A percentile compares a stretch with the other conserved stretches of the same genome.
Evolutionary conservation across 2,113 vertebrate genomes (phyloP).

Genomic region (Polyodon spathula): DNA sequence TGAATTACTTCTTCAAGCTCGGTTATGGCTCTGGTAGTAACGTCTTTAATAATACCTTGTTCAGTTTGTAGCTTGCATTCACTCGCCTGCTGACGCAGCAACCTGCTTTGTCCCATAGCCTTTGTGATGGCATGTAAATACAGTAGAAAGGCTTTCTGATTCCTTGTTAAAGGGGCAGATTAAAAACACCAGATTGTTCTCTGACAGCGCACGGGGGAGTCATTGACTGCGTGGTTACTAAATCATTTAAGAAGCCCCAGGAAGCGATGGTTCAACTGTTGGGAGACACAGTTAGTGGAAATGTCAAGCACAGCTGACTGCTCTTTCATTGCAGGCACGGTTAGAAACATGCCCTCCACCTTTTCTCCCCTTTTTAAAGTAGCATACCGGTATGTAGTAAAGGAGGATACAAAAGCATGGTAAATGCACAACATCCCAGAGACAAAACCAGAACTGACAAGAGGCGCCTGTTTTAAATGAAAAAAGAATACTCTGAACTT

Average conservation of each 20-base stretch:
- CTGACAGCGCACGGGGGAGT: slow-evolving; percentile 21
- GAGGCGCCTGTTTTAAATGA: too few species aligned
- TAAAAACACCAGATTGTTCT: slow-evolving; percentile 9
- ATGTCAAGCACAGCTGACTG: slow-evolving; percentile 3
- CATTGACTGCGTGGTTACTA: slow-evolving; percentile 35
- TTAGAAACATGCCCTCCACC: too few species aligned
- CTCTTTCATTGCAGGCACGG: not conserved
- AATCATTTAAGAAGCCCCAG: slow-evolving; percentile 26
- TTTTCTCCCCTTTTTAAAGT: too few species aligned
- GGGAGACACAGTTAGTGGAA: slow-evolving; percentile 8
- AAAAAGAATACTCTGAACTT: too few species aligned
- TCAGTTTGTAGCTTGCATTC: not conserved
- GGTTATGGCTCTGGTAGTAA: too few species aligned
- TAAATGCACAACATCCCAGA: too few species aligned
- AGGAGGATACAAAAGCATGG: too few species aligned
- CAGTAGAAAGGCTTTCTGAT: not conserved
- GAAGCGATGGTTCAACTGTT: not conserved
- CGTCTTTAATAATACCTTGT: too few species aligned
- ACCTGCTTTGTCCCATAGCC: not conserved
- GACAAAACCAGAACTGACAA: too few species aligned
- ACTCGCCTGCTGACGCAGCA: not conserved
- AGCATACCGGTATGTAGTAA: too few species aligned
- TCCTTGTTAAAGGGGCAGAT: not conserved
- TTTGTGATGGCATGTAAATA: not conserved
- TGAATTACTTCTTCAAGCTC: too few species aligned